These are phyloP conservation scores for Carabus problematicus DNA, from an alignment of 2,888 invertebrate genomes.

Conservation along the genomic window DNA sequence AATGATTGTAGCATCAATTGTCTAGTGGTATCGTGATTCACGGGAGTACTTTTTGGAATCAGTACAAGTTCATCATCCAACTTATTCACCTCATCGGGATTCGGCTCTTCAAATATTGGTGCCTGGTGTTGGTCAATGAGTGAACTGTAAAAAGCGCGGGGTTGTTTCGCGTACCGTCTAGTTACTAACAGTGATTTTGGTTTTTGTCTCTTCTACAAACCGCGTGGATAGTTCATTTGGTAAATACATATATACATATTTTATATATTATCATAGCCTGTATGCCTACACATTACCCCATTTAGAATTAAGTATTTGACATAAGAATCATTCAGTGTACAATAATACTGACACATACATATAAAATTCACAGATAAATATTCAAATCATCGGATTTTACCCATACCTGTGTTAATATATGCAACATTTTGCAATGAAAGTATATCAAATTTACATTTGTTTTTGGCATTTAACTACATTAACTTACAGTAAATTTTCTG, in stretches of 20 bases:
- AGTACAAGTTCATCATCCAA: constrained; percentile 37
- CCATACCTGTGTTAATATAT: too few relatives aligned
- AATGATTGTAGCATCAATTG: constrained; percentile 47
- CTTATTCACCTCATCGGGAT: constrained; percentile 35
- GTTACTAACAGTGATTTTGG: constrained; percentile 2
- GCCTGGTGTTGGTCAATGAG: constrained; percentile 35
- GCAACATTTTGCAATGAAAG: too few relatives aligned
- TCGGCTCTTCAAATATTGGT: constrained; percentile 24
- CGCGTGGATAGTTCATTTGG: constrained; percentile 32
- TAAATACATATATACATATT: constrained; percentile 20
- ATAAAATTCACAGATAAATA: too few relatives aligned
- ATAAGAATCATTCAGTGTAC: background rate
- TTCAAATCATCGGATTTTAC: too few relatives aligned
- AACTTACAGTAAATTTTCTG: too few relatives aligned
- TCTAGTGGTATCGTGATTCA: constrained; percentile 23
- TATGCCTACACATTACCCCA: background rate
- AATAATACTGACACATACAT: too few relatives aligned
- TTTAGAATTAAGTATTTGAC: background rate
- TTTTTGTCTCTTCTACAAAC: background rate
- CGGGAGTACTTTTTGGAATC: constrained; percentile 32
- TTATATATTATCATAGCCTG: constrained; percentile 2
- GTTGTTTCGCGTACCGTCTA: constrained; percentile 5
- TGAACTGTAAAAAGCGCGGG: constrained; percentile 17
- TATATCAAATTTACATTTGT: too few relatives aligned
- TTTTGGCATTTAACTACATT: too few relatives aligned